Conservation (phyloP, 2,888 invertebrate species). For the Cybosia mesomella region DNA sequence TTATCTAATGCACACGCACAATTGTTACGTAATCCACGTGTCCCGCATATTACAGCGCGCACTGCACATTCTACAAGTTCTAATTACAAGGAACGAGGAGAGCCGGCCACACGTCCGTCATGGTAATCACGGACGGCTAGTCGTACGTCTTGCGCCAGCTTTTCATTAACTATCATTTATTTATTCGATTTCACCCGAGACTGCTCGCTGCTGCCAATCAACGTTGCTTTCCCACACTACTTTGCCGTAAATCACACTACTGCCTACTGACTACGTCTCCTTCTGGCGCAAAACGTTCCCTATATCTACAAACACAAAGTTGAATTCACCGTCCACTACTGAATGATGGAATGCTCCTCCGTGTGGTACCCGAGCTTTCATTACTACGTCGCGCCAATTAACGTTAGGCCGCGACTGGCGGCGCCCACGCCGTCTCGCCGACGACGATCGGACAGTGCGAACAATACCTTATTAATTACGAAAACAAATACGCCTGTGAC, state of each 20-base stretch:
- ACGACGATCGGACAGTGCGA: conserved; percentile 19
- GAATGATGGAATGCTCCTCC: conserved; percentile 3
- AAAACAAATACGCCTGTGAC: conserved; percentile 33
- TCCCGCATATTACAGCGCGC: conserved; percentile 23
- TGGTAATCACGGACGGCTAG: conserved; percentile 7
- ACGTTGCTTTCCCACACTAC: conserved; percentile 37
- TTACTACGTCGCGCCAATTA: conserved; percentile 55
- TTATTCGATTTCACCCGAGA: conserved; percentile 46
- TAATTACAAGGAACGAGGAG: conserved; percentile 35
- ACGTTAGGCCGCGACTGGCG: conserved; percentile 42
- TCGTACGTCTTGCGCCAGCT: conserved; percentile 10
- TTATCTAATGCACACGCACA: too few species aligned
- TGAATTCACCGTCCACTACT: conserved; percentile 18
- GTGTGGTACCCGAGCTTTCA: conserved; percentile 37
- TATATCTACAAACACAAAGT: conserved; percentile 22
- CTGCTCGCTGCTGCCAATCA: conserved; percentile 43
- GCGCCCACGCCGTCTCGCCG: conserved; percentile 42
- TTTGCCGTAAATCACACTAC: conserved; percentile 22
- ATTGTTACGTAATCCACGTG: conserved; percentile 13
- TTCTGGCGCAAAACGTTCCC: conserved; percentile 19
- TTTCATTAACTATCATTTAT: conserved; percentile 47
- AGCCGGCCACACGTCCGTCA: conserved; percentile 23
- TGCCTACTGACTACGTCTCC: conserved; percentile 24
- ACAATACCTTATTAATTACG: conserved; percentile 51
- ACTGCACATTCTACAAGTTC: conserved; percentile 19